Evolutionary conservation across 2,113 vertebrate genomes (phyloP).

Genomic region (Corythoichthys haematopterus): DNA sequence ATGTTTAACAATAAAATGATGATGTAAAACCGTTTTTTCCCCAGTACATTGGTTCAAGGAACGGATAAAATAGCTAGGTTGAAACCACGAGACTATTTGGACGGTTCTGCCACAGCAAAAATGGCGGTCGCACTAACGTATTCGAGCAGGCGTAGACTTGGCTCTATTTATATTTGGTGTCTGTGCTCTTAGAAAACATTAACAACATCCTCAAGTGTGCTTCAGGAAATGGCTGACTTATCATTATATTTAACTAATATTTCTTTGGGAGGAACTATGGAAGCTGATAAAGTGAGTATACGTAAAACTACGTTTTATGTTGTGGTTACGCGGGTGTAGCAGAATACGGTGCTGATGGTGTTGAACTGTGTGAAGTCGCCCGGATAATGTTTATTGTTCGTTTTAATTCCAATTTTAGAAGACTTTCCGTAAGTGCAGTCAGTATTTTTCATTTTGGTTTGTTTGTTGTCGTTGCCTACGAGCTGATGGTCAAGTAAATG

Average conservation of each 20-base stretch:
- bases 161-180: neutral
- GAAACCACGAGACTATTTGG: neutral
- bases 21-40: too few species aligned
- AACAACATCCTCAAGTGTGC: neutral
- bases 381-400: neutral
- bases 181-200: neutral
- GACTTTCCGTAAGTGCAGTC: neutral
- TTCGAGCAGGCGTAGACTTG: neutral
- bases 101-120: neutral
- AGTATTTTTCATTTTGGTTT: neutral
- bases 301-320: neutral
- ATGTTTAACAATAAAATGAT: too few species aligned
- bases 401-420: neutral
- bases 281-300: slow-evolving; percentile 62
- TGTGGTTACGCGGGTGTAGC: neutral
- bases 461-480: neutral
- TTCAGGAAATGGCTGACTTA: slow-evolving; percentile 56
- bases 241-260: slow-evolving; percentile 63
- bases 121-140: neutral
- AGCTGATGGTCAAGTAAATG: too few species aligned
- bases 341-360: neutral
- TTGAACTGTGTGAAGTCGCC: neutral
- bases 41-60: too few species aligned
- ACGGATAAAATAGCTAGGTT: neutral
- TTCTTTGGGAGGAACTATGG: slow-evolving; percentile 66